A percentile compares a stretch with the other conserved stretches of the same genome.
These are phyloP conservation scores for Porites rus DNA, from an alignment of 92 coral and sea anemone species.

Conservation along the genomic window DNA sequence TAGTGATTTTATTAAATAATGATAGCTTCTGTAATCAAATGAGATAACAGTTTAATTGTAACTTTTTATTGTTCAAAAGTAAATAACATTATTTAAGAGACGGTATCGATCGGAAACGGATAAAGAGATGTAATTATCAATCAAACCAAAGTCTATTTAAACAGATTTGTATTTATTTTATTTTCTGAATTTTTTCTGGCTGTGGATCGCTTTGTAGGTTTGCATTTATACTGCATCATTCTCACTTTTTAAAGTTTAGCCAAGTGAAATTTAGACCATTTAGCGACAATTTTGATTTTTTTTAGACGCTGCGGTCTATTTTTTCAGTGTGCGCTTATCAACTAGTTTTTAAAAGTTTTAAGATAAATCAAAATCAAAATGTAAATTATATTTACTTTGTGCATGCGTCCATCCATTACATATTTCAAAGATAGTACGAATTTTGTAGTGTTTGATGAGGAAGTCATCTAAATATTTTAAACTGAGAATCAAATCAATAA, in stretches of 20 bases:
- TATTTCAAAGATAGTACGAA: not conserved
- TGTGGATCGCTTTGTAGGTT: too few species aligned
- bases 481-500: not conserved
- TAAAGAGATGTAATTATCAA: not conserved
- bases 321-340: not conserved
- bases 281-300: too few species aligned
- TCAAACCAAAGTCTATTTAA: conserved; percentile 10
- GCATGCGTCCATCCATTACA: not conserved
- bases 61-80: not conserved
- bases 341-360: not conserved
- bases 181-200: not conserved
- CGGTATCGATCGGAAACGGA: not conserved
- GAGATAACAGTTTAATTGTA: not conserved
- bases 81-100: not conserved
- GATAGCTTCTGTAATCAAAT: too few species aligned
- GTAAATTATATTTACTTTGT: too few species aligned
- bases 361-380: too few species aligned
- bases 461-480: not conserved
- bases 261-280: too few species aligned
- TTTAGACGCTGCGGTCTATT: too few species aligned
- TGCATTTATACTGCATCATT: too few species aligned
- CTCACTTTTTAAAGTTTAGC: too few species aligned
- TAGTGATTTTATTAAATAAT: too few species aligned
- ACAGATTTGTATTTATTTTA: conserved; percentile 11
- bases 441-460: not conserved